Evolutionary conservation across 2,113 vertebrate genomes (phyloP).

Genomic region (Chitala chitala): DNA sequence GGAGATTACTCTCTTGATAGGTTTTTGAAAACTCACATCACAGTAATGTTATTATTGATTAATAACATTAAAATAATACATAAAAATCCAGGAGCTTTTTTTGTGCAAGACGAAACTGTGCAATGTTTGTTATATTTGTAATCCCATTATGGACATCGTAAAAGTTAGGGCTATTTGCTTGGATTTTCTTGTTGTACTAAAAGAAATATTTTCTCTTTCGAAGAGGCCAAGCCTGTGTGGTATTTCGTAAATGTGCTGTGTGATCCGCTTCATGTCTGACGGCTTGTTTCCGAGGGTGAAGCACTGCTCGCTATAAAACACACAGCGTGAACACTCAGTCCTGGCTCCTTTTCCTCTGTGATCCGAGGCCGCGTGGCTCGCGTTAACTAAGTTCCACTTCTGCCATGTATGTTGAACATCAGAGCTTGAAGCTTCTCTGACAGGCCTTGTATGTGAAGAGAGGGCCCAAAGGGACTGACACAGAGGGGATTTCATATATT

Average conservation of each 20-base stretch:
- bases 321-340: slow-evolving; percentile 29
- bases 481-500: slow-evolving; percentile 1
- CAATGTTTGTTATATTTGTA: not conserved
- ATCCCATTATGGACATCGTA: not conserved
- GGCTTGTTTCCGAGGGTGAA: slow-evolving; percentile 36
- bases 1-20: too few species aligned
- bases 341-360: slow-evolving; percentile 24
- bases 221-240: slow-evolving; percentile 43
- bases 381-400: slow-evolving; percentile 41
- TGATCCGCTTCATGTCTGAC: slow-evolving; percentile 47
- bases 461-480: slow-evolving; percentile 32
- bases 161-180: not conserved
- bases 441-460: slow-evolving; percentile 37
- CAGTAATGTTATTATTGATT: too few species aligned
- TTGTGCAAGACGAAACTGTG: not conserved
- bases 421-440: slow-evolving; percentile 29
- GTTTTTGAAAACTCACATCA: too few species aligned
- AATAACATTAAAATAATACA: not conserved
- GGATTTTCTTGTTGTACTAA: not conserved
- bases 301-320: slow-evolving; percentile 36
- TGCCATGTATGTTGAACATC: slow-evolving; percentile 16
- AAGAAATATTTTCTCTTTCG: slow-evolving; percentile 33
- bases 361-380: slow-evolving; percentile 36
- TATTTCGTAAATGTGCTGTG: slow-evolving; percentile 35
- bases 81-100: not conserved